A percentile compares a stretch with the other conserved stretches of the same genome.
phyloP scores from a whole-genome alignment of 2,888 invertebrate species.

The Microplitis manilae region DNA sequence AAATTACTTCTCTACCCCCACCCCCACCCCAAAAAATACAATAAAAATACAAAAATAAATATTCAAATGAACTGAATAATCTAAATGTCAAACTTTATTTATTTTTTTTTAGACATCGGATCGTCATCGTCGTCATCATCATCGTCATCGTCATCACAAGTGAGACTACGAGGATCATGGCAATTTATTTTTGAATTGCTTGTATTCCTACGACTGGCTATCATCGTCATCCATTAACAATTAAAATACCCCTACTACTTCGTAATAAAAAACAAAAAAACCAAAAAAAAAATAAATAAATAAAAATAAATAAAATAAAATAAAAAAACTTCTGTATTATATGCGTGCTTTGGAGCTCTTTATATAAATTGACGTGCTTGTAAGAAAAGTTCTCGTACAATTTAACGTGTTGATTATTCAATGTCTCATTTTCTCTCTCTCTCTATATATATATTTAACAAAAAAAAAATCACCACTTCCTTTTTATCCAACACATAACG shows the following conservation, averaged over 20 bases:
- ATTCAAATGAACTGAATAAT: too few relatives aligned
- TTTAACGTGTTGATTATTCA: conserved; percentile 28
- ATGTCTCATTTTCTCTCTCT: not conserved
- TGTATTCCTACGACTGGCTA: conserved; percentile 58
- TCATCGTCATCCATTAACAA: conserved; percentile 43
- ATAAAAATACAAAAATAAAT: too few relatives aligned
- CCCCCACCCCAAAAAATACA: too few relatives aligned
- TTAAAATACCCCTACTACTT: conserved; percentile 11
- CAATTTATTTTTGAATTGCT: conserved; percentile 57
- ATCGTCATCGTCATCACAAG: conserved; percentile 40
- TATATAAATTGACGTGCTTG: conserved; percentile 66
- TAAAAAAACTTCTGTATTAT: conserved; percentile 55
- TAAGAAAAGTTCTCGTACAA: conserved; percentile 48
- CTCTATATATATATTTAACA: not conserved
- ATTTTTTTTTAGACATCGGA: conserved; percentile 48
- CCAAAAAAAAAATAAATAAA: not conserved
- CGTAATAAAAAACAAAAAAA: conserved; percentile 22
- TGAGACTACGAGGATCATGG: conserved; percentile 49
- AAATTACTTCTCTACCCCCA: not conserved
- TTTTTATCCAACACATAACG: not conserved
- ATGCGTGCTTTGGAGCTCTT: conserved; percentile 66
- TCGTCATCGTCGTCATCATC: conserved; percentile 46
- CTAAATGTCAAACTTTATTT: not conserved
- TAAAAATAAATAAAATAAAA: conserved; percentile 9
- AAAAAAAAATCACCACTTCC: not conserved